Conservation (phyloP, 1,140 invertebrate species). For the Araneus ventricosus region DNA sequence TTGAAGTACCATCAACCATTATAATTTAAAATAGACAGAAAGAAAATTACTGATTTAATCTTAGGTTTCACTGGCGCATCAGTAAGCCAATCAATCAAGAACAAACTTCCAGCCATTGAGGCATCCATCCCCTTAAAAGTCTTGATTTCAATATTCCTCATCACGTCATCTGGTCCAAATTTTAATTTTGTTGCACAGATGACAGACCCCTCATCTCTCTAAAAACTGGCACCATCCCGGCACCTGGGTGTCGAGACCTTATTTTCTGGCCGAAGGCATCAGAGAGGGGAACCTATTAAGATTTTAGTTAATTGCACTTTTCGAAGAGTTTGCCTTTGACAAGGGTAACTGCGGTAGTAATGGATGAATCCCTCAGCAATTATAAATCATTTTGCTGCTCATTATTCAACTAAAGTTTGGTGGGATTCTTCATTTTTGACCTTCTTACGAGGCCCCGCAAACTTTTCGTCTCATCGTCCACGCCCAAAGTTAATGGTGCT, state of each 20-base stretch:
- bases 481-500: constrained; percentile 56
- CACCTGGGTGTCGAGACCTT: neutral
- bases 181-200: neutral
- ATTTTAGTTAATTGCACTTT: constrained; percentile 61
- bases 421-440: constrained; percentile 54
- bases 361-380: constrained; percentile 43
- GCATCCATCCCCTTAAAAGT: too few relatives aligned
- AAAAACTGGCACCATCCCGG: neutral
- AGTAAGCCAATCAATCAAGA: too few relatives aligned
- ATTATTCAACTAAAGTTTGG: constrained; percentile 39
- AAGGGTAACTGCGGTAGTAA: constrained; percentile 62
- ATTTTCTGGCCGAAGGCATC: neutral
- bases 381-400: constrained; percentile 63
- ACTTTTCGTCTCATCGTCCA: constrained; percentile 5
- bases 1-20: too few relatives aligned
- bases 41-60: too few relatives aligned
- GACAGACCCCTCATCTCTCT: neutral
- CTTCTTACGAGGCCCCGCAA: constrained; percentile 6
- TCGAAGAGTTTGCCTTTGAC: constrained; percentile 25
- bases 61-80: too few relatives aligned
- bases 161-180: neutral
- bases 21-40: too few relatives aligned
- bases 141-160: neutral
- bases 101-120: too few relatives aligned
- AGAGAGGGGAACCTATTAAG: constrained; percentile 27